Evolutionary conservation across 2,113 vertebrate species (phyloP), one percentile per base, ranked within the genome.

Genomic region (Psammodynastes pulverulentus): DNA sequence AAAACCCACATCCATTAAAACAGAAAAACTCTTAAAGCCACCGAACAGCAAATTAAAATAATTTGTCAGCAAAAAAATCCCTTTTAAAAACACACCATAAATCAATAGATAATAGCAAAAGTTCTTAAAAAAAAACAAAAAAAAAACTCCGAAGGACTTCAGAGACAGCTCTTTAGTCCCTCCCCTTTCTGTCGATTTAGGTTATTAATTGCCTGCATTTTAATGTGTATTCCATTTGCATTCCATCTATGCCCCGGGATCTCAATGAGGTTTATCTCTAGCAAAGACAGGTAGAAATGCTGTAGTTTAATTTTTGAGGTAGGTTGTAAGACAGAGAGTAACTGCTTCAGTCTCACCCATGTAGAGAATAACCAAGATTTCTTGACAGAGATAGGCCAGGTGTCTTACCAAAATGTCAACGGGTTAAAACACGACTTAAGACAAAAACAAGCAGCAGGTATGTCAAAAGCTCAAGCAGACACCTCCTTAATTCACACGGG

Each of bases 31-130:
- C 72, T 54, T 53, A 46, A 90, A 90, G 53, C 39, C 45, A 79
- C 89, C 54, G 72, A 52, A 84, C 72, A 45, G 89, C 89, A 85
- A 90, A 90, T 90, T 90, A 90, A 90, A 90, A 90, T 84, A 84
- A 90, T 52, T 46, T 39, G 72, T 84, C 89, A 85, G 89, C 89
- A 90, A 90, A 90, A 90, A 90, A 84, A 79, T 4, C 72, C 67
- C 23, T 90, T 90, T 90, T 46, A 29, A 84, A 54, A 84, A 45
- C 34, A n/a, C 9, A 29, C 24, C 26, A 29, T 90, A 54, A 90
- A 90, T 84, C 89, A 84, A 90, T 13, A 26, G 72, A 43, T 45
- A 54, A 15, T 21, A 45, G 89, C 52, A 43, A 84, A 90, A 53
- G 89, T 72, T 45, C 39, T 53, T 26, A 15, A 24, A 79, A 49